Evolutionary conservation across 2,888 invertebrate genomes (phyloP), one percentile per base, ranked within the genome.

Genomic region (Selenia dentaria): DNA sequence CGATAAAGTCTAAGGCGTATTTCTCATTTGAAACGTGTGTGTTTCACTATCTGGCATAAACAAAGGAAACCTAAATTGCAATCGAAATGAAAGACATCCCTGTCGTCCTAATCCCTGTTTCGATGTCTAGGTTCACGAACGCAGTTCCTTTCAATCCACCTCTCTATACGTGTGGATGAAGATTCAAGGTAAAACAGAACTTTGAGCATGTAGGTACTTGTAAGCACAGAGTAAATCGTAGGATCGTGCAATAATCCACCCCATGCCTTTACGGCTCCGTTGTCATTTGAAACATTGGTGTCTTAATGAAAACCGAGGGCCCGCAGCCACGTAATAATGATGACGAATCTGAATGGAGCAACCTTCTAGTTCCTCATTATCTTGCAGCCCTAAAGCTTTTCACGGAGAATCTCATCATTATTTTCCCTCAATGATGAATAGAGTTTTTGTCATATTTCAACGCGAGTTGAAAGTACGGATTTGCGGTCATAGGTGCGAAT

Each of bases 241-340:
- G 74, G 72, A 44, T 47, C 43, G 51, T 47, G 46, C 46, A 62
- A 64, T 64, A 73, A 73, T 75, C 68, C 57, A 47, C 50, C 57
- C 61, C 58, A 41, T 44, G 52, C 58, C 64, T 65, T 67, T 59
- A 55, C 55, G 54, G 44, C 59, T 47, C 67, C 62, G 74, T 75
- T 78, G 77, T 78, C 72, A 71, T 79, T 76, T 70, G 73, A 77
- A 82, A 79, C 79, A 79, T 81, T 74, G 81, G 71, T 62, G 76
- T 84, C 79, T 79, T 81, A 87, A 85, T 87, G 87, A 86, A 85
- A 84, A 78, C 79, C 65, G 70, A 61, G 59, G 70, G 82, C 85
- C 81, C 63, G 72, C 62, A 84, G 84, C 79, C 63, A 60, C 69
- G 63, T 79, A 62, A 81, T 88, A 87, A 88, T 87, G 87, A 89